Conservation (phyloP, 2,113 vertebrate species). For the Heliornis fulica region DNA sequence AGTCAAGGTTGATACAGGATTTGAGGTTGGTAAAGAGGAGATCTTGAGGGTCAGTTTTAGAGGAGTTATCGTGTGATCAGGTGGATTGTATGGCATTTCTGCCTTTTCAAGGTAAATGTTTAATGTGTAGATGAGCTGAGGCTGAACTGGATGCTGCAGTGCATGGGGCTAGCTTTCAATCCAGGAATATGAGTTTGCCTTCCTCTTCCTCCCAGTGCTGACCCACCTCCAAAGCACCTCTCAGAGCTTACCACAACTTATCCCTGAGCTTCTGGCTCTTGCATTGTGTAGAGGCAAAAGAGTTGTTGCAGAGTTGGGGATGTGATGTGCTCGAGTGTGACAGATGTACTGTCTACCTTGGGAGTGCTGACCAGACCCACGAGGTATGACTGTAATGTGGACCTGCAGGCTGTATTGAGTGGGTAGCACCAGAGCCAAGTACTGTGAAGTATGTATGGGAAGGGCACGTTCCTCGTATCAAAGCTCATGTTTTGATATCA, state of each 20-base stretch:
- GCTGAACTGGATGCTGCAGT: not conserved
- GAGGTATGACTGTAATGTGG: not conserved
- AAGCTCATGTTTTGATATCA: not conserved
- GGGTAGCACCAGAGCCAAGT: not conserved
- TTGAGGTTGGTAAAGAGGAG: not conserved
- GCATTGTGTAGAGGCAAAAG: not conserved
- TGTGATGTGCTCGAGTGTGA: not conserved
- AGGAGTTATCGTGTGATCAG: not conserved
- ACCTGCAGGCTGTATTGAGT: not conserved
- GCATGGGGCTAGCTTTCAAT: not conserved
- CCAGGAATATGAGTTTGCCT: not conserved
- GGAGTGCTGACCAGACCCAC: not conserved
- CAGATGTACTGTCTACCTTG: not conserved
- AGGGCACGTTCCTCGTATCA: not conserved
- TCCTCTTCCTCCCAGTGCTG: not conserved
- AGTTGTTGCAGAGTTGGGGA: not conserved
- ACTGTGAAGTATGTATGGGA: not conserved
- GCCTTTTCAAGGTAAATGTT: not conserved
- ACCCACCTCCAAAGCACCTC: not conserved
- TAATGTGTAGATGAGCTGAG: not conserved
- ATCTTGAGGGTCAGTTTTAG: not conserved
- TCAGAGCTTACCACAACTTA: not conserved
- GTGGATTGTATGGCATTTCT: not conserved
- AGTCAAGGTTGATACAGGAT: not conserved
- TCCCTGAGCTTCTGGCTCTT: not conserved